Base-by-base conservation (phyloP, 2,113 vertebrate species). In the Bucco capensis region DNA sequence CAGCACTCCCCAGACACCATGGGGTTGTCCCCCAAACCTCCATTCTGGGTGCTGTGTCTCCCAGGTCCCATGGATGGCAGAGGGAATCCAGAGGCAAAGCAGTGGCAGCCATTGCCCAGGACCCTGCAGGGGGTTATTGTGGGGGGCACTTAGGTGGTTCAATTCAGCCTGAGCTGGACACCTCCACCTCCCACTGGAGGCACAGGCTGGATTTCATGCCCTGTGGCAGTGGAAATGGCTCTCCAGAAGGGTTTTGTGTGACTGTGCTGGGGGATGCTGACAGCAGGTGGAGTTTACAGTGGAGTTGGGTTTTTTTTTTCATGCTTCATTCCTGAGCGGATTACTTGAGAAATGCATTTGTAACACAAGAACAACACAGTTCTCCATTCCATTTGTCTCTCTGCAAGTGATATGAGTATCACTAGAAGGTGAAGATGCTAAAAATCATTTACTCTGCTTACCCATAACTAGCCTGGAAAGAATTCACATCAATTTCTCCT, bases 21-120 rank as follows among this genome's bases (percentile, higher is more conserved):
- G 8, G 53, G 37, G 10, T 25, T 19, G 22, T 27, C 40, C 24
- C 40, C 3, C 3, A 74, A 53, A n/a, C 22, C 46, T 24, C 54
- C 28, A 27, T 2, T 38, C 25, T 6, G 2, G 28, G 14, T 57
- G 25, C 33, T 6, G 5, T 33, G 13, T 35, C 15, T 76, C 16
- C 53, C 54, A 46, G 1, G 12, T 54, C 13, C 19, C 4, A 2
- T 47, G 17, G n/a, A 42, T 0, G 1, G 31, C 0, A 1, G 15
- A 1, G 10, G 14, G 19, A 3, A 38, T 27, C 8, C 42, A n/a
- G 60, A 57, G 30, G 22, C 22, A 57, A 69, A 62, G 22, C 37
- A 47, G 19, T 10, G 10, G 12, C 54, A 74, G 9, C 44, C 19
- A 12, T 7, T 62, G 28, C 44, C 18, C 22, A 53, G 5, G 31